These are phyloP conservation scores for Rostratula benghalensis DNA, from an alignment of 2,113 vertebrate species.

Conservation along the genomic window DNA sequence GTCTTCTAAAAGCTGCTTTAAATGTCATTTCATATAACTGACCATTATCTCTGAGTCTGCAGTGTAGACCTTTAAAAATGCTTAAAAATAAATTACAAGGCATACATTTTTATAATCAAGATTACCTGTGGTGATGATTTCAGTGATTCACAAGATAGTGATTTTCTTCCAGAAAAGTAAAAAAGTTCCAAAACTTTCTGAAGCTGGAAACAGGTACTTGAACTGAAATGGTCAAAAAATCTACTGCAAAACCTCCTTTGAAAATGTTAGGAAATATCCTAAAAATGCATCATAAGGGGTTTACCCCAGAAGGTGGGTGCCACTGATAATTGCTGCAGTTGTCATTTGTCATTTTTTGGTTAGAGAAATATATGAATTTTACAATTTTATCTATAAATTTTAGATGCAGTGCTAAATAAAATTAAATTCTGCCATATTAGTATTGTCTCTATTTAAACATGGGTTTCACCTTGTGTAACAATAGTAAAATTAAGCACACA, in stretches of 20 bases:
- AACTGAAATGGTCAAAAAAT: not conserved
- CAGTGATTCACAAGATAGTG: not conserved
- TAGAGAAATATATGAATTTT: not conserved
- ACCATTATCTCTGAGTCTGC: conserved; percentile 44
- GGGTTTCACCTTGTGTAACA: not conserved
- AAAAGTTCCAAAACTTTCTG: not conserved
- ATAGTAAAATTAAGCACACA: not conserved
- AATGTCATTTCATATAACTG: conserved; percentile 15
- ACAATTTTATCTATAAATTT: not conserved
- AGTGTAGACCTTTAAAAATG: not conserved
- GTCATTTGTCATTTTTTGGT: not conserved
- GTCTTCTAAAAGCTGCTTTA: not conserved
- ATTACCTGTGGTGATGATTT: not conserved
- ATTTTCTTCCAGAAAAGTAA: not conserved
- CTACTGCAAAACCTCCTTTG: not conserved
- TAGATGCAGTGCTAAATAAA: not conserved
- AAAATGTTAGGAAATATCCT: not conserved
- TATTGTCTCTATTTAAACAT: not conserved
- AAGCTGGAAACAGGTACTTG: not conserved
- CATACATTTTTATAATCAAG: not conserved
- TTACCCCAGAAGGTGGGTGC: not conserved
- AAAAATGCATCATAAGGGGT: not conserved
- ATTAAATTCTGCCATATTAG: not conserved
- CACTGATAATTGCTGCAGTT: not conserved
- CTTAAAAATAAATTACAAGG: conserved; percentile 15